phyloP scores from a whole-genome alignment of 1,140 invertebrate genomes.

The Papilio dardanus region DNA sequence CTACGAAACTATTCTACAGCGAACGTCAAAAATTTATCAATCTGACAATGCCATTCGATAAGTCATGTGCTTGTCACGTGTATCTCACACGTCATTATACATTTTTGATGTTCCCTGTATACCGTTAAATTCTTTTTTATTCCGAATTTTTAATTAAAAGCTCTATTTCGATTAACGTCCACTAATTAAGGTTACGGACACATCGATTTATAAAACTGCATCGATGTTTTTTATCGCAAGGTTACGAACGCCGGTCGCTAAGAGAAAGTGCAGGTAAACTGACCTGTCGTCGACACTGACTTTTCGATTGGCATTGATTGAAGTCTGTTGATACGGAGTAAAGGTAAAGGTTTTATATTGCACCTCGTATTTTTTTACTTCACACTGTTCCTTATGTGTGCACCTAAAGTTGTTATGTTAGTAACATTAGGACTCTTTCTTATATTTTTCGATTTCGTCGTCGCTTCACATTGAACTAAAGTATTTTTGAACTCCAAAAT shows the following conservation, averaged over 20 bases:
- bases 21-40: no score
- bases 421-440: no score
- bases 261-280: conserved; percentile 51
- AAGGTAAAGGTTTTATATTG: conserved; percentile 47
- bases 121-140: conserved; percentile 40
- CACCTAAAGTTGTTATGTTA: no score
- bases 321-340: conserved; percentile 40
- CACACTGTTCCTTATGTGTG: neutral
- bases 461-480: no score
- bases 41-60: no score
- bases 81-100: no score
- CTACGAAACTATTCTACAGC: no score
- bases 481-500: no score
- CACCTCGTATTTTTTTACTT: conserved; percentile 20
- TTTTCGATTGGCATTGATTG: conserved; percentile 59
- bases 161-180: conserved; percentile 44
- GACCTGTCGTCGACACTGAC: conserved; percentile 52
- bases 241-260: conserved; percentile 1
- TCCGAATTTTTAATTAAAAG: conserved; percentile 44
- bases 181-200: conserved; percentile 38
- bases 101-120: no score
- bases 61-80: no score
- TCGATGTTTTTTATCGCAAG: conserved; percentile 30
- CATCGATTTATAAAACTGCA: conserved; percentile 23
- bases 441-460: no score